Base-by-base conservation (phyloP, 2,113 vertebrate species). In the Sitta europaea region DNA sequence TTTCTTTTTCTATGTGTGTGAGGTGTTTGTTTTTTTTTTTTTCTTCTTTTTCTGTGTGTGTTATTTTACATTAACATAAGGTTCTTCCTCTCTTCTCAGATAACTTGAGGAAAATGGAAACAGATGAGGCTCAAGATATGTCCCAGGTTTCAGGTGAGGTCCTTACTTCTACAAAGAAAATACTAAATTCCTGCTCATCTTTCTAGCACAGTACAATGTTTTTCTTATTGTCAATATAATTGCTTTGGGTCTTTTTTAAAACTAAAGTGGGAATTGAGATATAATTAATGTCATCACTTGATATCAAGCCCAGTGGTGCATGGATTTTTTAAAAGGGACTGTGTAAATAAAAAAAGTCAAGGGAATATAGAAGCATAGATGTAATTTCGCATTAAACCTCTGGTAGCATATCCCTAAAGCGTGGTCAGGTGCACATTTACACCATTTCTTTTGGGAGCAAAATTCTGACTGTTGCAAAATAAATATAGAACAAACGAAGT, bases 111-210 rank as follows among this genome's bases (percentile, higher is more conserved):
- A 99, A 99, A 98, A 99, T 99, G 99, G 99, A 99, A 97, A 98
- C 98, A 73, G 99, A 99, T 96, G 99, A 99, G 98, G 97, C 98
- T 96, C 99, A 99, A 98, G 99, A 99, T 97, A 98, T 99, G 98
- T 98, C 99, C 98, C 99, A 99, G 95, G 98, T 99, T 98, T 98
- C 99, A 99, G 99, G 99, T 99, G 98, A 98, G 98, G 97, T 86
- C 76, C 66, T 93, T 72, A 87, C 18, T 74, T 82, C 24, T 71
- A 6, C 18, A 71, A 88, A 94, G 74, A 90, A 96, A 90, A 92
- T 70, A 82, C 61, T 91, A 28, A 93, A 95, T 94, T 94, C 33
- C 66, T 90, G 54, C 48, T 78, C 84, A 70, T 92, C 92, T 95
- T 94, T 94, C 65, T 75, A 84, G 50, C 77, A 90, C 11, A 82